Percentiles rank a stretch among this genome's conserved stretches.
These are phyloP conservation scores for Malaclemys terrapin DNA, from an alignment of 2,113 vertebrate species.

Conservation along the genomic window DNA sequence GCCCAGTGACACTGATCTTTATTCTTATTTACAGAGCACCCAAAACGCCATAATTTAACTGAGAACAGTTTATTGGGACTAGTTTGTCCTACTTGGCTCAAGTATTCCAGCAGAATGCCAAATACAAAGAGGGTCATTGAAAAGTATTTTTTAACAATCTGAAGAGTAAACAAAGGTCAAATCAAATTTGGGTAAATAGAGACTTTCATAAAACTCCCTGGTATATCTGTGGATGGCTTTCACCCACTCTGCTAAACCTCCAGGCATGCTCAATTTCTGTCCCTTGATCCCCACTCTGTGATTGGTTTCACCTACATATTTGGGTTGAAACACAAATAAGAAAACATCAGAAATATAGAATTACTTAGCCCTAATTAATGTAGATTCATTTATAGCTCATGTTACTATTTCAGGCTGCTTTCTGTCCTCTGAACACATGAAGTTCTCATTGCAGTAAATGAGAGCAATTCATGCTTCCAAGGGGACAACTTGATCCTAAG, in stretches of 20 bases:
- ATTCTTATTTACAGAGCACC: constrained; percentile 16
- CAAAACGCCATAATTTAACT: neutral
- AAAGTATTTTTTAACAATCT: neutral
- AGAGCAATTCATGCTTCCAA: neutral
- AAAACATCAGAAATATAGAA: neutral
- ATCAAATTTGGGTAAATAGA: neutral
- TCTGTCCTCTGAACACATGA: constrained; percentile 3
- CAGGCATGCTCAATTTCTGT: neutral
- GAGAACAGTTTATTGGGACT: neutral
- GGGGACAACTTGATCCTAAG: neutral
- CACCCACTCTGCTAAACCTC: neutral
- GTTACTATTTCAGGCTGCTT: neutral
- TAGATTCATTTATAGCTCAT: neutral
- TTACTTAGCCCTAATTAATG: neutral
- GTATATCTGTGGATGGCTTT: neutral
- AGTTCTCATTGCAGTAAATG: neutral
- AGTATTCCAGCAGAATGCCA: neutral
- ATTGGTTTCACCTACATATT: neutral
- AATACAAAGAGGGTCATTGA: neutral
- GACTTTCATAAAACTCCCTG: neutral
- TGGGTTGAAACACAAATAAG: neutral
- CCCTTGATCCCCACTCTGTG: neutral
- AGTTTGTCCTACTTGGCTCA: neutral
- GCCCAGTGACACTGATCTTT: fast-evolving
- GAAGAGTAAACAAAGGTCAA: neutral